Conservation (phyloP, 2,113 vertebrate species). For the Heterotis niloticus region DNA sequence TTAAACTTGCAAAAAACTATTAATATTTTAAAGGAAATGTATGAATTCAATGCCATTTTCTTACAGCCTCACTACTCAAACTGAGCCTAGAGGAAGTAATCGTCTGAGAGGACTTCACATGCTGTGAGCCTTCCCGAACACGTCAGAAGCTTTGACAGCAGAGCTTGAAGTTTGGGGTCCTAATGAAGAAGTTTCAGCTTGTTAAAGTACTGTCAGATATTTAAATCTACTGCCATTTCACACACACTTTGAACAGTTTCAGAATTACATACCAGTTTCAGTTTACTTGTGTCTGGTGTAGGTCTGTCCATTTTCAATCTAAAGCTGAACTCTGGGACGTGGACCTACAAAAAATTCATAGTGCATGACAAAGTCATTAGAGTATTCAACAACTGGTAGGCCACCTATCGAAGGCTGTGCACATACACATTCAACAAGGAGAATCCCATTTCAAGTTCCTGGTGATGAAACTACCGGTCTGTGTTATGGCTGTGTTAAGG, state of each 20-base stretch:
- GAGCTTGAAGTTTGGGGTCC: constrained; percentile 33
- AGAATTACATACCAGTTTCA: constrained; percentile 55
- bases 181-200: constrained; percentile 9
- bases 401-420: not conserved
- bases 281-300: constrained; percentile 48
- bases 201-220: not conserved
- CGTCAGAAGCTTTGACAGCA: constrained; percentile 42
- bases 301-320: constrained; percentile 52
- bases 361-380: not conserved
- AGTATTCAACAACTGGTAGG: not conserved
- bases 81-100: constrained; percentile 35
- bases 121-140: constrained; percentile 31
- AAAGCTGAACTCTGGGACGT: constrained; percentile 54
- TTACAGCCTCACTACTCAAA: too few relatives aligned
- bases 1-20: not conserved
- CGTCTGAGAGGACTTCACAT: constrained; percentile 32
- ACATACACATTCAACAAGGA: too few relatives aligned
- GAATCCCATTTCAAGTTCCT: too few relatives aligned
- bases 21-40: not conserved
- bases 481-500: too few relatives aligned
- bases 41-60: not conserved
- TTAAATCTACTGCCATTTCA: not conserved
- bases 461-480: too few relatives aligned
- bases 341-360: constrained; percentile 52
- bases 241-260: not conserved